A percentile compares a stretch with the other conserved stretches of the same genome.
phyloP scores from a whole-genome alignment of 2,888 invertebrate genomes.

The Lypha dubia region DNA sequence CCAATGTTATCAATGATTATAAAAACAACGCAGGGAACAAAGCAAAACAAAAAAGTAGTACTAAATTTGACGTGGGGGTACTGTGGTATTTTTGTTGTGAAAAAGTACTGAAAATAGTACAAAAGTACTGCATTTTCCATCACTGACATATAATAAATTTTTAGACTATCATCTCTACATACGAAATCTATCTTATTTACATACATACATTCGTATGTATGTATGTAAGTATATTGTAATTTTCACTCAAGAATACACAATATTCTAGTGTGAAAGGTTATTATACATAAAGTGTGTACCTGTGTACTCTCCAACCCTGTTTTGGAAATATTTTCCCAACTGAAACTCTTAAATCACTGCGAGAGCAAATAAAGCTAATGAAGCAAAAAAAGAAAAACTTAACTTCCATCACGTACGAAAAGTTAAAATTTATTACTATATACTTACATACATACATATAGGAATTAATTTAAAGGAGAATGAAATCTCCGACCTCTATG shows the following conservation, averaged over 20 bases:
- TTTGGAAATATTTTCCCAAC: constrained; percentile 13
- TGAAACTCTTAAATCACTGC: constrained; percentile 65
- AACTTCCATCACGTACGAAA: constrained; percentile 35
- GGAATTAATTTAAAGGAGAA: constrained; percentile 7
- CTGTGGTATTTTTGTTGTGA: too few relatives aligned
- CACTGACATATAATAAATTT: too few relatives aligned
- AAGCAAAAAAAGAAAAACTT: constrained; percentile 44
- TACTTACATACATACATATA: not conserved
- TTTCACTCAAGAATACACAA: not conserved
- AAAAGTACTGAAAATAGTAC: too few relatives aligned
- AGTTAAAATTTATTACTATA: not conserved
- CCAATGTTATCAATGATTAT: too few relatives aligned
- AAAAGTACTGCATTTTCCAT: too few relatives aligned
- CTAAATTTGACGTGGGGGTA: too few relatives aligned
- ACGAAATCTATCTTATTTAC: not conserved
- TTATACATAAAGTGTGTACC: too few relatives aligned
- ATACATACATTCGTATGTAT: too few relatives aligned
- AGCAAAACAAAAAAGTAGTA: too few relatives aligned
- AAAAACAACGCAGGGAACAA: too few relatives aligned
- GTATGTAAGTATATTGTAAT: not conserved
- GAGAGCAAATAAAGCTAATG: constrained; percentile 68
- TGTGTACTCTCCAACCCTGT: constrained; percentile 41
- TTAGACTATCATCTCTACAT: too few relatives aligned
- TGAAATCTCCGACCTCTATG: not conserved
- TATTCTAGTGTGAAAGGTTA: not conserved